Conservation (phyloP, 2,113 vertebrate species). For the Cephalophus harveyi region DNA sequence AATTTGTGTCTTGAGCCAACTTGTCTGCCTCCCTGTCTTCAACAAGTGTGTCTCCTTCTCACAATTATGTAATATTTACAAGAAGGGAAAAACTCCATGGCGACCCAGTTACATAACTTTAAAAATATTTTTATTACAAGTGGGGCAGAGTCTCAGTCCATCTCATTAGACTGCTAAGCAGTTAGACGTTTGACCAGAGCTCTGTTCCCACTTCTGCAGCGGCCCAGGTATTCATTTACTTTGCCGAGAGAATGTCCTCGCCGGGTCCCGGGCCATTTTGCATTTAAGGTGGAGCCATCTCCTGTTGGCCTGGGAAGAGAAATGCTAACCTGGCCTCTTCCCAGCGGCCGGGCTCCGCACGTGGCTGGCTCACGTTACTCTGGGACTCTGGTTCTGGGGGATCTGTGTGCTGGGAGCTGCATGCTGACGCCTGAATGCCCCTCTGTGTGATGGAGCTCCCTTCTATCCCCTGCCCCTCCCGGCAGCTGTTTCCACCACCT, state of each 20-base stretch:
- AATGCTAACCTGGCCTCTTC: background rate
- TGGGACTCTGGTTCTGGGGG: background rate
- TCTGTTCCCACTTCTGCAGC: background rate
- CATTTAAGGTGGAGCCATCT: background rate
- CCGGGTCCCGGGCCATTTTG: background rate
- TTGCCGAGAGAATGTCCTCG: background rate
- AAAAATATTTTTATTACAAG: conserved; percentile 71
- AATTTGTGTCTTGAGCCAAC: conserved; percentile 28
- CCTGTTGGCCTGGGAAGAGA: background rate
- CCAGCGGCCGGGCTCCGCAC: accelerated
- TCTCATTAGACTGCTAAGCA: conserved; percentile 44
- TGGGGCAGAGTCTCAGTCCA: conserved; percentile 32
- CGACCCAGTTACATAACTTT: conserved; percentile 68
- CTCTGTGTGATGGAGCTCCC: background rate
- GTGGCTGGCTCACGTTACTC: background rate
- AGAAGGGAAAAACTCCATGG: conserved; percentile 75
- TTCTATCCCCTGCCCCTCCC: background rate
- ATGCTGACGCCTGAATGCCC: background rate
- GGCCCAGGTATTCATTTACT: background rate
- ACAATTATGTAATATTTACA: conserved; percentile 69
- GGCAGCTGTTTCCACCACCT: background rate
- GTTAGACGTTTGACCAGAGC: conserved; percentile 39
- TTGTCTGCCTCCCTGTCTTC: conserved; percentile 37
- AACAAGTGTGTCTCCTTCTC: conserved; percentile 51
- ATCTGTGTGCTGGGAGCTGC: background rate